Evolutionary conservation across 2,113 vertebrate species (phyloP).

Genomic region (Ailurus styani): DNA sequence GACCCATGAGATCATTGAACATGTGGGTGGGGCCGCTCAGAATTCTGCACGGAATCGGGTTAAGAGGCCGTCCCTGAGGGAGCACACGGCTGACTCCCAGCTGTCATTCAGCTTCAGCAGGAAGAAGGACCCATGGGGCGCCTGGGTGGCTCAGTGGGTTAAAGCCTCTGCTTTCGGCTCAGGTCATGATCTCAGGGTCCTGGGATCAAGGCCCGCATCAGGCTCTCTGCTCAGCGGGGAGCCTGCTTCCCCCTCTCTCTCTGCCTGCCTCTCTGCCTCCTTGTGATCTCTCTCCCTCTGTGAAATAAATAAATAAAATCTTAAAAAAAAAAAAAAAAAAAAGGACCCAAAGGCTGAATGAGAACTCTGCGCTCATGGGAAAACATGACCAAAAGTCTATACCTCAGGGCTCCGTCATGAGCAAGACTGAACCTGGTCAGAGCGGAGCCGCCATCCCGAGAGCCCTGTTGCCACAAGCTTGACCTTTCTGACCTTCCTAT

Average conservation of each 20-base stretch:
- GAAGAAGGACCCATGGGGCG: background rate
- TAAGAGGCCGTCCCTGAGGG: background rate
- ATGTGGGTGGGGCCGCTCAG: background rate
- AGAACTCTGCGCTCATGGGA: background rate
- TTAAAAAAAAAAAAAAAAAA: too few species aligned
- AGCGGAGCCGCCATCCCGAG: accelerated
- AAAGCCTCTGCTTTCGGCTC: too few species aligned
- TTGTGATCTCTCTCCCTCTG: too few species aligned
- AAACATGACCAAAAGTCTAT: background rate
- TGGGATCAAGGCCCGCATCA: too few species aligned
- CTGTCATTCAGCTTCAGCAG: background rate
- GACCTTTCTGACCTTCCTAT: background rate
- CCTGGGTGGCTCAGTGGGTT: too few species aligned
- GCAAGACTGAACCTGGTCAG: background rate
- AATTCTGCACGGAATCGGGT: background rate
- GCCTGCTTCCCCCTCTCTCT: too few species aligned
- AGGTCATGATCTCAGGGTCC: too few species aligned
- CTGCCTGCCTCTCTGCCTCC: too few species aligned
- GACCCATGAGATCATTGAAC: background rate
- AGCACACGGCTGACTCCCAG: background rate
- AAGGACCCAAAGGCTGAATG: background rate
- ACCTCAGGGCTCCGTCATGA: background rate
- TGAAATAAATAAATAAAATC: too few species aligned
- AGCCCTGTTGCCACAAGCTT: accelerated
- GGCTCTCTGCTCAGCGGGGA: too few species aligned